Base-by-base conservation (phyloP, 2,113 vertebrate genomes). In the Ptychochromis oligacanthus region DNA sequence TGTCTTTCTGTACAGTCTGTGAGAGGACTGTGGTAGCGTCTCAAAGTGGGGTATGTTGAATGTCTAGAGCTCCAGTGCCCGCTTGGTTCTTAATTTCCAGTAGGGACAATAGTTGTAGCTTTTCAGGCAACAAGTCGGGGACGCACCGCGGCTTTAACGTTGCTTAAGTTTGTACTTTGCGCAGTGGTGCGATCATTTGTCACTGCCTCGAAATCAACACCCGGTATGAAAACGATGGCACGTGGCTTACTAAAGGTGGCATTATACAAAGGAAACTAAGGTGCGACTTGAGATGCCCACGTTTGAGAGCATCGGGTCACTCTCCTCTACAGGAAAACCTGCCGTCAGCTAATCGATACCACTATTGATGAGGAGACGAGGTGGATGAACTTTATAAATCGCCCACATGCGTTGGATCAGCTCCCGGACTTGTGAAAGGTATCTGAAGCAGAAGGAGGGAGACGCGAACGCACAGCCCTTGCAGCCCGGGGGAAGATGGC, bases 341-440 rank as follows among this genome's bases (percentile, higher is more conserved):
- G 64, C 43, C 76, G 85, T 38, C 78, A 80, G 75, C 61, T 74
- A 55, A 49, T 87, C 67, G 55, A 58, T 95, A 94, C 90, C 93
- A 85, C 88, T 86, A 93, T 95, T 90, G 94, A 94, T 93, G 95
- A 95, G 95, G 95, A 92, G 95, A 95, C 84, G 91, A 96, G 94
- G 79, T 92, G 82, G 83, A 96, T 96, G 94, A 89, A 91, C 94
- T 95, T 95, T 95, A 94, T 52, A 93, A 96, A 91, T 98, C 97
- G 98, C 97, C 97, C 97, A 97, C 97, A 98, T 99, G 98, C 97
- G 93, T 97, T 96, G 96, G 96, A 96, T 96, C 96, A 96, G 94
- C 90, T 96, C 92, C 90, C 93, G 96, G 95, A 96, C 97, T 95
- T 94, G 96, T 96, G 97, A 97, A 96, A 95, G 96, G 96, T 95